These are phyloP conservation scores for Amblyopsis hoosieri DNA, from an alignment of 2,797 vertebrate genomes.

Conservation along the genomic window DNA sequence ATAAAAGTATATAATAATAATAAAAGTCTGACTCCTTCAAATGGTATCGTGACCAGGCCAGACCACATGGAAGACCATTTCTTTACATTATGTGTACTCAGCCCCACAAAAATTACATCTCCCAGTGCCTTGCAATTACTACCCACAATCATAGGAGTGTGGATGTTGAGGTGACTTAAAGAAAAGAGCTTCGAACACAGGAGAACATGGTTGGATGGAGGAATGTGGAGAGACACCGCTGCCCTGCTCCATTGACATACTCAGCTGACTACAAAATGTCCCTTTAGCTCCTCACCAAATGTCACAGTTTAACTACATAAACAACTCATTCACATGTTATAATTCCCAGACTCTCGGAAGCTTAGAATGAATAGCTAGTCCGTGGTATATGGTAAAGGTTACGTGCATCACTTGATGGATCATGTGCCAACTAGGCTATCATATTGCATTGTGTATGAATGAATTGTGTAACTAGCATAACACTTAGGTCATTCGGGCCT, in stretches of 20 bases:
- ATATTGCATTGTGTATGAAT: conserved; percentile 34
- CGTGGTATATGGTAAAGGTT: conserved; percentile 53
- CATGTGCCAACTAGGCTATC: conserved; percentile 25
- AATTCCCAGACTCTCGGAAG: conserved; percentile 39
- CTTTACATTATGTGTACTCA: too few species aligned
- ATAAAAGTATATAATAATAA: too few species aligned
- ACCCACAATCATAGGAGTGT: conserved; percentile 7
- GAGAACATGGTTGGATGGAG: neutral
- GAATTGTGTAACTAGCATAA: conserved; percentile 27
- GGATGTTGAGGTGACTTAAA: neutral
- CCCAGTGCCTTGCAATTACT: conserved; percentile 9
- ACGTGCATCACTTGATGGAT: conserved; percentile 50
- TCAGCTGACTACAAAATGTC: conserved; percentile 21
- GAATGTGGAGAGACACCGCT: neutral
- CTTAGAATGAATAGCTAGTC: conserved; percentile 34
- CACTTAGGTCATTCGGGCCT: conserved; percentile 41
- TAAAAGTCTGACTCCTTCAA: too few species aligned
- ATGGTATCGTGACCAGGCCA: too few species aligned
- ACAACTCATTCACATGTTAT: conserved; percentile 26
- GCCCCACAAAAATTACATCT: conserved; percentile 8
- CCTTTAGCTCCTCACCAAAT: conserved; percentile 29
- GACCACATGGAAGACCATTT: too few species aligned
- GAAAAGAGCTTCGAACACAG: neutral
- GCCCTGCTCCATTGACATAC: conserved; percentile 11
- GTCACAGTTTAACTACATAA: conserved; percentile 38